Percentiles rank a stretch among this genome's conserved stretches.
phyloP scores from a whole-genome alignment of 2,113 vertebrate genomes.

The Cathartes aura region DNA sequence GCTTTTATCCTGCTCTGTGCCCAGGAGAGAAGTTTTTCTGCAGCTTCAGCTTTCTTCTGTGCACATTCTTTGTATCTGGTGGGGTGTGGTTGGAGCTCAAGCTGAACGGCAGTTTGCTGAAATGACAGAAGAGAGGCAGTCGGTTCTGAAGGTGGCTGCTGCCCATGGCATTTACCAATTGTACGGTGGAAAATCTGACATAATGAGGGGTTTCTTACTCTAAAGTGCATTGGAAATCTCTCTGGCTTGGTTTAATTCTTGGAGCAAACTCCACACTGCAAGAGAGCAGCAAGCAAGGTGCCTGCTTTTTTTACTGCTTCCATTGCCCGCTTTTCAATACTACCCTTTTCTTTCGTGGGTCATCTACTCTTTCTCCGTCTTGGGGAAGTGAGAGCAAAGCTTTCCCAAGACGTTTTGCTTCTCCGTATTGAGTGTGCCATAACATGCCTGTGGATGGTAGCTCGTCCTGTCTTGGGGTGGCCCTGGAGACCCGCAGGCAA shows the following conservation, averaged over 20 bases:
- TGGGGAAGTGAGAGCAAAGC: background rate
- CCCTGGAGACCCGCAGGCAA: background rate
- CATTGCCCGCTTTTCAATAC: background rate
- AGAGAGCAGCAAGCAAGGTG: background rate
- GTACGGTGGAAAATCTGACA: background rate
- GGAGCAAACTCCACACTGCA: background rate
- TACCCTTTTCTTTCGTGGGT: background rate
- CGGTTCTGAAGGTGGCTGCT: background rate
- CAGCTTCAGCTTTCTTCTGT: background rate
- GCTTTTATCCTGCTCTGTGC: background rate
- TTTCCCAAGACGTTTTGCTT: background rate
- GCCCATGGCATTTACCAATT: background rate
- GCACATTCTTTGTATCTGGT: fast-evolving
- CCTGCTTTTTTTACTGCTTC: background rate
- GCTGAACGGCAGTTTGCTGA: fast-evolving
- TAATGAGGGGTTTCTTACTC: background rate
- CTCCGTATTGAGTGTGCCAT: background rate
- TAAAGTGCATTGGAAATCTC: background rate
- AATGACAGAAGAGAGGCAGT: background rate
- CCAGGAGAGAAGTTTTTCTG: background rate
- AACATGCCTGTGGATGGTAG: background rate
- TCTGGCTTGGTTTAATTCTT: background rate
- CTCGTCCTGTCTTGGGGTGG: background rate
- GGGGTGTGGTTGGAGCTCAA: background rate
- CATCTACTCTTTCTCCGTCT: background rate